These are phyloP conservation scores for Ericerus pela DNA, from an alignment of 1,140 invertebrate species.

Conservation along the genomic window DNA sequence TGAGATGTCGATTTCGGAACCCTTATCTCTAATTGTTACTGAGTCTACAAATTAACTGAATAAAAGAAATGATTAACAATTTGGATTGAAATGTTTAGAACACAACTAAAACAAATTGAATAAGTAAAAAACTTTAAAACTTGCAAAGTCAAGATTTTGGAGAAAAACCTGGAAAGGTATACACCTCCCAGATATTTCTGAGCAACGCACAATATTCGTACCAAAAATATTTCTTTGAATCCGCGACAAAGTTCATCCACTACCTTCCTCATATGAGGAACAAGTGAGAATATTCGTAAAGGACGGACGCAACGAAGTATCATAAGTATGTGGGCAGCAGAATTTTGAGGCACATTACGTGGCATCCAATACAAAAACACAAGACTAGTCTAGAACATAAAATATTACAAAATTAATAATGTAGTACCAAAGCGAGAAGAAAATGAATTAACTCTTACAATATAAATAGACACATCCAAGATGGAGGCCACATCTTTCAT, in stretches of 20 bases:
- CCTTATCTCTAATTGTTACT: no score
- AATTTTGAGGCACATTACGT: conserved; percentile 73
- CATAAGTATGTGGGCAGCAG: conserved; percentile 85
- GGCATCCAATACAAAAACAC: conserved; percentile 97
- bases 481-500: conserved; percentile 94
- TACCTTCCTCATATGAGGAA: conserved; percentile 98
- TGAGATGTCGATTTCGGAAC: no score
- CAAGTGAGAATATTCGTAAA: conserved; percentile 89
- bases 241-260: conserved; percentile 95
- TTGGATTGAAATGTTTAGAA: neutral
- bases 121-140: neutral
- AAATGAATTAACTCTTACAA: conserved; percentile 44
- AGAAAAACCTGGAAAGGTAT: no score
- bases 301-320: conserved; percentile 91
- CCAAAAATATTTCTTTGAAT: conserved; percentile 98
- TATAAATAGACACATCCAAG: conserved; percentile 93
- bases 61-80: neutral
- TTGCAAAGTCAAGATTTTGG: neutral
- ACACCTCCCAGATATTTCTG: neutral
- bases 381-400: conserved; percentile 57
- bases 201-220: conserved; percentile 31
- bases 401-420: conserved; percentile 14
- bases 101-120: conserved; percentile 12
- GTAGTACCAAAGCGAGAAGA: neutral
- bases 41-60: no score